Evolutionary conservation across 1,140 invertebrate species (phyloP).

Genomic region (Armadillidium nasatum): DNA sequence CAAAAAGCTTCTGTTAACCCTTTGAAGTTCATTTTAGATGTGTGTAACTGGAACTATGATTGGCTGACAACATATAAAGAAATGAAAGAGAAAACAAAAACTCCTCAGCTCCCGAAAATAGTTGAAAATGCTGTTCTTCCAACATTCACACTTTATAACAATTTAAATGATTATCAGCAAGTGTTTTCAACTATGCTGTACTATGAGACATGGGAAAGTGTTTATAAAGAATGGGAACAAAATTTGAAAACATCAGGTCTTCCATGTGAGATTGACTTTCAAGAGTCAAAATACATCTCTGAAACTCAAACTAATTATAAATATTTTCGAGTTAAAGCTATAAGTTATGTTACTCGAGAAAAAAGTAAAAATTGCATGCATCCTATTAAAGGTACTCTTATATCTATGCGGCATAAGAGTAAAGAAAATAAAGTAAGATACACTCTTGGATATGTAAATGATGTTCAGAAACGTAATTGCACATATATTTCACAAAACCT

Average conservation of each 20-base stretch:
- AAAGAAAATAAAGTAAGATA: neutral
- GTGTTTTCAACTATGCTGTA: constrained; percentile 35
- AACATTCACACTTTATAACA: constrained; percentile 39
- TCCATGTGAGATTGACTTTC: constrained; percentile 27
- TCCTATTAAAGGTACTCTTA: constrained; percentile 34
- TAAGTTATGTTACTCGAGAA: constrained; percentile 29
- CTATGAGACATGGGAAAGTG: constrained; percentile 39
- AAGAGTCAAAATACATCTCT: constrained; percentile 19
- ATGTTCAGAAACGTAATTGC: neutral
- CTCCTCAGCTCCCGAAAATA: constrained; percentile 30
- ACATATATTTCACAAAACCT: neutral
- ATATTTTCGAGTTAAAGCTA: constrained; percentile 32
- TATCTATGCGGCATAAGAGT: neutral
- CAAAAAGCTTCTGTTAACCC: neutral
- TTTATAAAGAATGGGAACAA: constrained; percentile 37
- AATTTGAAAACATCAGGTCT: constrained; percentile 25
- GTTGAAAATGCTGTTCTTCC: constrained; percentile 28
- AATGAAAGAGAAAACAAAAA: constrained; percentile 22
- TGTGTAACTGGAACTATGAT: constrained; percentile 42
- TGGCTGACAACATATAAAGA: constrained; percentile 34
- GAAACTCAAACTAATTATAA: constrained; percentile 13
- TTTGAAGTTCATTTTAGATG: constrained; percentile 28
- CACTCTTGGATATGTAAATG: neutral
- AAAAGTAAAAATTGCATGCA: constrained; percentile 23
- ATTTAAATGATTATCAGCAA: constrained; percentile 36